Percentiles rank a stretch among this genome's conserved stretches.
Evolutionary conservation across 2,888 invertebrate genomes (phyloP).

Genomic region (Noctua janthina): DNA sequence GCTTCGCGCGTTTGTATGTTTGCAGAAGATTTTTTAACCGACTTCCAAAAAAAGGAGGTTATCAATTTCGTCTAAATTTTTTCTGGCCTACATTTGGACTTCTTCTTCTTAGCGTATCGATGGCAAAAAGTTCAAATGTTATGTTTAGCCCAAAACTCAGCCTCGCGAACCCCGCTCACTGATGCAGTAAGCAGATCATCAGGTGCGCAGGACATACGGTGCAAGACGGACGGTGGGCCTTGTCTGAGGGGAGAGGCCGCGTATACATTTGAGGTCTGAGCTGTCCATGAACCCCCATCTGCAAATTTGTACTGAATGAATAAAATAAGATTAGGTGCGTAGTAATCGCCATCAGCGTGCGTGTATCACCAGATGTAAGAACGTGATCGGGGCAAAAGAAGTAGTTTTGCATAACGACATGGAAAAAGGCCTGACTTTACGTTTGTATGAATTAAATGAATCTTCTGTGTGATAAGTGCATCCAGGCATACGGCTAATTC

Average conservation of each 20-base stretch:
- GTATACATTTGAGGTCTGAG: too few species aligned
- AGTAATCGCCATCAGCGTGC: not conserved
- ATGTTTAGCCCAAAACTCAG: too few species aligned
- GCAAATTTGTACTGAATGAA: not conserved
- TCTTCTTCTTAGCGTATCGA: too few species aligned
- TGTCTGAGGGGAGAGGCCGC: too few species aligned
- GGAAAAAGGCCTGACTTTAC: not conserved
- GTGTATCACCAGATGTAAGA: not conserved
- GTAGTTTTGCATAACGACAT: not conserved
- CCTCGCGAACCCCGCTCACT: too few species aligned
- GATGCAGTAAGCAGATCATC: too few species aligned
- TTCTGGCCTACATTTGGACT: not conserved
- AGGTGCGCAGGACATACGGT: too few species aligned
- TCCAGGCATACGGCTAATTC: not conserved
- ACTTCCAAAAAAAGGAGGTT: too few species aligned
- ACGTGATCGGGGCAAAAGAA: not conserved
- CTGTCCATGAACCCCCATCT: too few species aligned
- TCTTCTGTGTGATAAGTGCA: not conserved
- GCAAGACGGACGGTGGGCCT: too few species aligned
- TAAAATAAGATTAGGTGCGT: not conserved
- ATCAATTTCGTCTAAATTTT: too few species aligned
- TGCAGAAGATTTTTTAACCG: not conserved
- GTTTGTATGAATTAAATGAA: not conserved
- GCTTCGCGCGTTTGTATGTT: not conserved
- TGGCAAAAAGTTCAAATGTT: too few species aligned